phyloP scores from a whole-genome alignment of 2,113 vertebrate species.

The Salvelinus alpinus region DNA sequence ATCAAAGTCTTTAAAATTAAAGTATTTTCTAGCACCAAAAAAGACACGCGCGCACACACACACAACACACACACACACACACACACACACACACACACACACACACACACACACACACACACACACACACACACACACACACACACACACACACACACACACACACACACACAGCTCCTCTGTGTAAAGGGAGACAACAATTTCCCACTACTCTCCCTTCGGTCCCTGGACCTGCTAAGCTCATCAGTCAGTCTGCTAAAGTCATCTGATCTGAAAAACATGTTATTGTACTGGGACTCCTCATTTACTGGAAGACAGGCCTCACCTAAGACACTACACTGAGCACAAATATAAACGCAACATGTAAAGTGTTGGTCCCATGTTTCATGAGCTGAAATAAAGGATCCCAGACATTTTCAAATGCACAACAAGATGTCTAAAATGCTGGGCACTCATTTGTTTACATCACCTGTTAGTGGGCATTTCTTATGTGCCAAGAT shows the following conservation, averaged over 20 bases:
- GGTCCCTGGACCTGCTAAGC: slow-evolving; percentile 14
- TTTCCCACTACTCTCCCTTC: background rate
- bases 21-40: background rate
- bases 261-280: slow-evolving; percentile 28
- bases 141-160: background rate
- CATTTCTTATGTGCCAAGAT: too few species aligned
- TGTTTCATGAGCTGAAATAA: background rate
- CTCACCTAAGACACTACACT: background rate
- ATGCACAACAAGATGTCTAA: too few species aligned
- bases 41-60: too few species aligned
- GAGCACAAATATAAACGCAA: too few species aligned
- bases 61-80: too few species aligned
- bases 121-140: too few species aligned
- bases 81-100: too few species aligned
- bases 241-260: slow-evolving; percentile 45
- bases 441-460: too few species aligned
- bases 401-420: background rate
- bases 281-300: background rate
- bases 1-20: background rate
- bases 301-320: background rate
- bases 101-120: too few species aligned
- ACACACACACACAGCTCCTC: background rate
- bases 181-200: slow-evolving; percentile 7
- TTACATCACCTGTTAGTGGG: too few species aligned
- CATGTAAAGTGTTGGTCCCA: too few species aligned